phyloP scores from a whole-genome alignment of 2,113 vertebrate genomes.

The Glaucomys volans region DNA sequence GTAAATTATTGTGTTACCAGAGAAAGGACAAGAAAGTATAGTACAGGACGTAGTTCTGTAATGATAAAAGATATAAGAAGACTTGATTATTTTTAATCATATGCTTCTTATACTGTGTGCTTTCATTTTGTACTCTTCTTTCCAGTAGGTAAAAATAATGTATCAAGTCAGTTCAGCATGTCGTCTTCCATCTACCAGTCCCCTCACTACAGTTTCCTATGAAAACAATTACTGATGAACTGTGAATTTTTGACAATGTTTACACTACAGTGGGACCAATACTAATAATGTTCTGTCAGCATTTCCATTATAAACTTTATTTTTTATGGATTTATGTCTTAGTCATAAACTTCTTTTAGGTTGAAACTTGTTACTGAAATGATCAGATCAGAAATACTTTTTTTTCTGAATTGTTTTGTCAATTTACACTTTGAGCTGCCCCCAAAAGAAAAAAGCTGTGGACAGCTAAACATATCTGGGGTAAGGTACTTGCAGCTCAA shows the following conservation, averaged over 20 bases:
- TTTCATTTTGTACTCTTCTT: conserved; percentile 52
- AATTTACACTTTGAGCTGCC: conserved; percentile 64
- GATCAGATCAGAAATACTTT: conserved; percentile 63
- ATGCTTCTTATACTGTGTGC: conserved; percentile 11
- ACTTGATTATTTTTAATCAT: conserved; percentile 59
- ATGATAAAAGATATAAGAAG: conserved; percentile 63
- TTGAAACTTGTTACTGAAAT: conserved; percentile 86
- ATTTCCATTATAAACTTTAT: conserved; percentile 90
- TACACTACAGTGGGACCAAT: conserved; percentile 83
- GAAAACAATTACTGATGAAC: conserved; percentile 78
- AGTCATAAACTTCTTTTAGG: conserved; percentile 86
- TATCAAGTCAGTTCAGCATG: conserved; percentile 43
- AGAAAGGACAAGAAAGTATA: conserved; percentile 80
- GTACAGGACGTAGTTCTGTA: conserved; percentile 70
- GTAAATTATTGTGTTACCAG: conserved; percentile 74
- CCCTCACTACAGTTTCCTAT: conserved; percentile 63
- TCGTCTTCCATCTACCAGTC: conserved; percentile 63
- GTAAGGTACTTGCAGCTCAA: conserved; percentile 41
- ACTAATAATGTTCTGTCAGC: conserved; percentile 90
- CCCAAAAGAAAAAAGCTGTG: not conserved
- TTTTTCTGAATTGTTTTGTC: conserved; percentile 41
- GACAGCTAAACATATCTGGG: conserved; percentile 13
- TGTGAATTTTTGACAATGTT: conserved; percentile 82
- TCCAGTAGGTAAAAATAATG: conserved; percentile 67
- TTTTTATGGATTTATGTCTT: conserved; percentile 87